Evolutionary conservation across 2,113 vertebrate genomes (phyloP), one percentile per base, ranked within the genome.

Genomic region (Cololabis saira): DNA sequence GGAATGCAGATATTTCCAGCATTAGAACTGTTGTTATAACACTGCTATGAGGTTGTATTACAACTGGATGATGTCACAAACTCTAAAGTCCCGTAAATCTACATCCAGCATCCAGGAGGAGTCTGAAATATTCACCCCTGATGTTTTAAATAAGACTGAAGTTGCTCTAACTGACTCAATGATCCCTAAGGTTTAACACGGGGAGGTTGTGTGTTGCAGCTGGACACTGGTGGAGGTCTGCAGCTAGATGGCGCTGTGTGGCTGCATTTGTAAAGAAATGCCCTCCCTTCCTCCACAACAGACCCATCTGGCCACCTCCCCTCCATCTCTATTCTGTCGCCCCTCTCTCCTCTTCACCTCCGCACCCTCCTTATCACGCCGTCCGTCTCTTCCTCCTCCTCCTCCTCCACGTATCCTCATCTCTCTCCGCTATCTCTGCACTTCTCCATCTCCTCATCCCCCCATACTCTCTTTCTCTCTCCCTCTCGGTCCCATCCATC

Each of bases 221-320:
- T 1, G 27, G 33, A 19, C 45, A 1, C 51, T 24, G 66, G 30
- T 12, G n/a, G 6, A 3, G 11, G n/a, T 27, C 22, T 19, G 64
- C 80, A 50, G 63, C 76, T 84, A 90, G 89, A 82, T 87, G 86
- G 86, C 47, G 52, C 65, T 76, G 74, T 82, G 76, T 62, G 30
- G 45, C 51, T 57, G 50, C 12, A 14, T 57, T 66, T 19, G 19
- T 8, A 64, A 61, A 48, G 1, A 51, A 49, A 49, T 12, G 3
- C 40, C 49, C 1, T 24, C 52, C 11, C 13, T 53, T 45, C 10
- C 45, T 43, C 19, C 15, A 52, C 12, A 64, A 16, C 44, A 61
- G 72, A 61, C 63, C 58, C 63, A 77, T 60, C 51, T 43, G 45
- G 50, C 51, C 7, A 7, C 54, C 71, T 49, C 41, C 43, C 41